Evolutionary conservation across 2,888 invertebrate species (phyloP), one percentile per base, ranked within the genome.

Genomic region (Metalampra italica): DNA sequence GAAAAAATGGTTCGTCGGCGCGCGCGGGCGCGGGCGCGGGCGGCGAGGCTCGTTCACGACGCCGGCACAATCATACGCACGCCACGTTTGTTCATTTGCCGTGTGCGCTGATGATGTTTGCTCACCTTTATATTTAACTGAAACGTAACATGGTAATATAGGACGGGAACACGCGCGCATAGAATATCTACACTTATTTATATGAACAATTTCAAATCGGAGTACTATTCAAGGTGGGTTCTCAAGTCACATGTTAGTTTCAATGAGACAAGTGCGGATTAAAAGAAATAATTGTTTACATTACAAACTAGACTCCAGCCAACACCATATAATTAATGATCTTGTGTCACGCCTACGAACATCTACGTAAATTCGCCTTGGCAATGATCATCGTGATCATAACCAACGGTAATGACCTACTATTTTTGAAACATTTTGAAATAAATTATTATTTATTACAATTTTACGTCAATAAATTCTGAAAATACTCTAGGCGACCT

Each of bases 81-180:
- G 67, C 68, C 53, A 59, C 86, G 76, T 87, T 87, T 87, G 82
- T 68, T 74, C 79, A 72, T 72, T 8, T 72, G 73, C 66, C 60
- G 57, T 63, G 62, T 71, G 64, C 75, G 67, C 77, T 87, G 87
- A 88, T 87, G 78, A 86, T 85, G 84, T 88, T 83, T 86, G 74
- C 73, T 65, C 75, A 69, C 71, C 70, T 77, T 78, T 76, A 73
- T 75, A 70, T 72, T 71, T 71, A 69, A 69, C 46, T 11, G 43
- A 43, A 50, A 46, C 37, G 39, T 15, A 14, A 41, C 37, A 42
- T 38, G 44, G 29, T 40, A 45, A 45, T 38, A 36, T 42, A 42
- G 47, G 52, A 50, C 51, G 2, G 8, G 15, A 14, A 15, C n/a
- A 29, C 29, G 29, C 4, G 22, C 22, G 22, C 5, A 22, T 3